Percentiles rank a stretch among this genome's conserved stretches.
These are phyloP conservation scores for Nannoperca australis DNA, from an alignment of 2,797 vertebrate species.

Conservation along the genomic window DNA sequence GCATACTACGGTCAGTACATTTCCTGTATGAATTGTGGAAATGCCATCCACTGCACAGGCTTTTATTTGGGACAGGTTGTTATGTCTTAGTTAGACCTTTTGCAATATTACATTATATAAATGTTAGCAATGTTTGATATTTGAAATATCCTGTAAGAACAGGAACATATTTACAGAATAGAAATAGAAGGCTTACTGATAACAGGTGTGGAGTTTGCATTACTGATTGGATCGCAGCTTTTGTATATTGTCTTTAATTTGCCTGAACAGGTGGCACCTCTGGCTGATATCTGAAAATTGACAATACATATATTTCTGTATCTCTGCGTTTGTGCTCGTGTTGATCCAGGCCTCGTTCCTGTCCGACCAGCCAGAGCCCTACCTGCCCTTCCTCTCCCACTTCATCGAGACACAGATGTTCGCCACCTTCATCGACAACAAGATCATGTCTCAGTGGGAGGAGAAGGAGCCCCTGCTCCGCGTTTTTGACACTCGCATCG, in stretches of 20 bases:
- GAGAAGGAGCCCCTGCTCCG: slow-evolving; percentile 92
- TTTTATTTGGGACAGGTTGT: accelerated
- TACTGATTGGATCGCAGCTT: background rate
- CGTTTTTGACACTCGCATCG: slow-evolving; percentile 92
- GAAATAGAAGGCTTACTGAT: too few relatives aligned
- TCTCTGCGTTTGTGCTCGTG: background rate
- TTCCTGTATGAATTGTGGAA: background rate
- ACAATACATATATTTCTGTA: background rate
- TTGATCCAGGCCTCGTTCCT: slow-evolving; percentile 92
- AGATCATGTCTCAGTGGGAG: slow-evolving; percentile 97
- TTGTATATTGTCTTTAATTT: background rate
- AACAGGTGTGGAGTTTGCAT: background rate
- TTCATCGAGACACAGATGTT: slow-evolving; percentile 99
- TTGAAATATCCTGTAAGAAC: background rate
- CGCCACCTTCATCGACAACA: slow-evolving; percentile 96
- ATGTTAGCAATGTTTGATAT: background rate
- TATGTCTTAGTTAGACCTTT: background rate
- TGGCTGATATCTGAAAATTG: background rate
- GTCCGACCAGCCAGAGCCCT: slow-evolving; percentile 94
- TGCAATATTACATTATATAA: background rate
- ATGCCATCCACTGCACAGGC: background rate
- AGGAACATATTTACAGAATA: background rate
- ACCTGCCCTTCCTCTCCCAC: slow-evolving; percentile 95
- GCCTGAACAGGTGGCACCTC: background rate
- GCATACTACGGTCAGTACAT: background rate